Conservation (phyloP, 2,888 invertebrate species). For the Carpatolechia fugitivella region DNA sequence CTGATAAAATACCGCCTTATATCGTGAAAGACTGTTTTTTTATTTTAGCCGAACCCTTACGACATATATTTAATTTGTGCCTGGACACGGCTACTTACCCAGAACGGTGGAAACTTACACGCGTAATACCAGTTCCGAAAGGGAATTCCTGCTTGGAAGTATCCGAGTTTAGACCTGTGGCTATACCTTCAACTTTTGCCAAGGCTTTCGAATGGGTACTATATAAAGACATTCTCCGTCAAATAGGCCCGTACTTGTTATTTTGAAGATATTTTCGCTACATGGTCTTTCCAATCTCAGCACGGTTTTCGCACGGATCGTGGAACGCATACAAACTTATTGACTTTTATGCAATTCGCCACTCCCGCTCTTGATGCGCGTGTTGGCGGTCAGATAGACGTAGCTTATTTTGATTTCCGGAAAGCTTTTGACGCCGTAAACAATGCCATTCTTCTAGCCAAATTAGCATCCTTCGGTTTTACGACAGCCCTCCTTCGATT, state of each 20-base stretch:
- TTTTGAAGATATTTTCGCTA: no score
- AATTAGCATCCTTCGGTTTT: constrained; percentile 5
- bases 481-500: constrained; percentile 7
- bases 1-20: not conserved
- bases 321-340: constrained; percentile 10
- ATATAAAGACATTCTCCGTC: not conserved
- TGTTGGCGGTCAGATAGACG: constrained; percentile 4
- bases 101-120: not conserved
- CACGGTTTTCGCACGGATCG: constrained; percentile 12
- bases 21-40: not conserved
- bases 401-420: constrained; percentile 4
- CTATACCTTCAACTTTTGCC: not conserved
- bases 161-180: constrained; percentile 7
- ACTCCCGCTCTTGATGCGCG: not conserved
- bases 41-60: not conserved
- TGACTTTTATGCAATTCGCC: constrained; percentile 5
- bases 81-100: not conserved
- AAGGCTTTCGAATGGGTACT: constrained; percentile 17
- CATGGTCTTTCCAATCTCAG: no score
- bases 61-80: not conserved
- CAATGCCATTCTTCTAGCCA: constrained; percentile 1
- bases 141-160: not conserved
- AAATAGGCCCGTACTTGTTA: constrained; percentile 5
- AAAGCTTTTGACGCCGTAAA: not conserved
- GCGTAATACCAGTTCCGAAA: not conserved